phyloP scores from a whole-genome alignment of 2,797 vertebrate genomes.

The Craterocephalus amniculus region DNA sequence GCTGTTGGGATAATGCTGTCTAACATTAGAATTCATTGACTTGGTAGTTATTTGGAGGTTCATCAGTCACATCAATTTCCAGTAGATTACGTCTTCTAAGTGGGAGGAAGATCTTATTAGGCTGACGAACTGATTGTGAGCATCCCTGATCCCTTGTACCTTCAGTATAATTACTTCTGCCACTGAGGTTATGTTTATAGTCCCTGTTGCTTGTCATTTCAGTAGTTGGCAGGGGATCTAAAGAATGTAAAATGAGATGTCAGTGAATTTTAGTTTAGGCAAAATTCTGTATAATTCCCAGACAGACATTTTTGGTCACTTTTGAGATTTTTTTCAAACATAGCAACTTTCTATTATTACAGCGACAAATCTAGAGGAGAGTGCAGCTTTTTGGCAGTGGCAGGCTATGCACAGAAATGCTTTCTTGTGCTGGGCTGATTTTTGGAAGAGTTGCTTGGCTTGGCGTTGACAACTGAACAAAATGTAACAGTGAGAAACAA shows the following conservation, averaged over 20 bases:
- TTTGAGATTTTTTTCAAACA: neutral
- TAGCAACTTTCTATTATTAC: slow-evolving; percentile 14
- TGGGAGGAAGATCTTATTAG: slow-evolving; percentile 57
- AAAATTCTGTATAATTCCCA: no score
- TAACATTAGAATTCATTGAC: slow-evolving; percentile 67
- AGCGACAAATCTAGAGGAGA: neutral
- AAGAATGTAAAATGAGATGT: slow-evolving; percentile 4
- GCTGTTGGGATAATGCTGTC: slow-evolving; percentile 40
- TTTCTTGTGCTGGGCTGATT: slow-evolving; percentile 13
- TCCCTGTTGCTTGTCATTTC: slow-evolving; percentile 31
- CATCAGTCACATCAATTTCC: slow-evolving; percentile 74
- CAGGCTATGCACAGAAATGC: neutral
- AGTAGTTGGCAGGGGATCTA: slow-evolving; percentile 15
- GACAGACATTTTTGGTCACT: neutral
- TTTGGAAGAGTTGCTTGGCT: slow-evolving; percentile 18
- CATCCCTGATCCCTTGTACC: slow-evolving; percentile 38
- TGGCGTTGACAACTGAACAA: slow-evolving; percentile 24
- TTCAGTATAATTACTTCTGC: slow-evolving; percentile 59
- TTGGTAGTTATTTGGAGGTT: slow-evolving; percentile 60
- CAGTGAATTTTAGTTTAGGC: neutral
- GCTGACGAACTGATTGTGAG: slow-evolving; percentile 68
- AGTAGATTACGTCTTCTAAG: slow-evolving; percentile 68
- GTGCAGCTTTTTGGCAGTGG: slow-evolving; percentile 15
- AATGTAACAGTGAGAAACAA: slow-evolving; percentile 20
- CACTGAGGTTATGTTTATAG: slow-evolving; percentile 43